phyloP scores from a whole-genome alignment of 2,113 vertebrate genomes.

The Felis catus region DNA sequence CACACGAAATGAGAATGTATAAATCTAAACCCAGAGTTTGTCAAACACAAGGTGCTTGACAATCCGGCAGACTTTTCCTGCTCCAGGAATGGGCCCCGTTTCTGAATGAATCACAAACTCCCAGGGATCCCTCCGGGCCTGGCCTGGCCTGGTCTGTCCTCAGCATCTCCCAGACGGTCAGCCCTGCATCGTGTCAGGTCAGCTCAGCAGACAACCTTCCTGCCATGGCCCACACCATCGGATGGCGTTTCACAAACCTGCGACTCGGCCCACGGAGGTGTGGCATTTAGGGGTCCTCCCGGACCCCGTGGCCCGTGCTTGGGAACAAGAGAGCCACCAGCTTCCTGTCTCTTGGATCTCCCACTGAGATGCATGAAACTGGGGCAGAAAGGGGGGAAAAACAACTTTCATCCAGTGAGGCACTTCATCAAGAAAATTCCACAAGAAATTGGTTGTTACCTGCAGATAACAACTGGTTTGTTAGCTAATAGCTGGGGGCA shows the following conservation, averaged over 20 bases:
- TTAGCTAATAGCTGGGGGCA: conserved; percentile 88
- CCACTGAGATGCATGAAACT: conserved; percentile 42
- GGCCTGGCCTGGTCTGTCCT: not conserved
- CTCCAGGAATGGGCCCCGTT: not conserved
- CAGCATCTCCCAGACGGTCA: not conserved
- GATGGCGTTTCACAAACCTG: not conserved
- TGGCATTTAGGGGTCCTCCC: not conserved
- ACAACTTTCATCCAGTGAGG: conserved; percentile 78
- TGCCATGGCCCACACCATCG: fast-evolving
- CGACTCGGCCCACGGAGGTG: fast-evolving
- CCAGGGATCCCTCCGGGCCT: not conserved
- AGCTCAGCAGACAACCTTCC: not conserved
- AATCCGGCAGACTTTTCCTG: fast-evolving
- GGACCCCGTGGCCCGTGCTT: not conserved
- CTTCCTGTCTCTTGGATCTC: conserved; percentile 8
- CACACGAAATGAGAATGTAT: not conserved
- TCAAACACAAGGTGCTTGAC: not conserved
- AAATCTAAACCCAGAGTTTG: conserved; percentile 8
- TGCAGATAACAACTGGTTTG: conserved; percentile 89
- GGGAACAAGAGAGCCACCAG: not conserved
- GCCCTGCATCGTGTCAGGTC: not conserved
- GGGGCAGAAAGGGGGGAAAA: not conserved
- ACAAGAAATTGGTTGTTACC: conserved; percentile 88
- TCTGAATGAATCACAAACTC: not conserved
- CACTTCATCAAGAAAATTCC: conserved; percentile 85